A percentile compares a stretch with the other conserved stretches of the same genome.
These are phyloP conservation scores for Myocastor coypus DNA, from an alignment of 2,113 vertebrate genomes.

Conservation along the genomic window DNA sequence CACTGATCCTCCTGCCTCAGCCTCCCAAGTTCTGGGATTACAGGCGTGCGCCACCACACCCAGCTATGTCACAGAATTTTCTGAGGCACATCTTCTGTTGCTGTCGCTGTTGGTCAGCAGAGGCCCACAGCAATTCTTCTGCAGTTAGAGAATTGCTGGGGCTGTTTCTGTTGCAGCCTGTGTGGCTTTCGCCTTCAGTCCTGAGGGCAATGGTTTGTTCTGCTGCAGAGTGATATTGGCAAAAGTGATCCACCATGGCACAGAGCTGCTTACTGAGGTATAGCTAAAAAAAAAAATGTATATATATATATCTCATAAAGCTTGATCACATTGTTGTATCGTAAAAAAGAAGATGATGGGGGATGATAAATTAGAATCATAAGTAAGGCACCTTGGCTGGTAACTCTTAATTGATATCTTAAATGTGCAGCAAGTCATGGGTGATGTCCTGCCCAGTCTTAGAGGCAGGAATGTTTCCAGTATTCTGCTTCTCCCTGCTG, in stretches of 20 bases:
- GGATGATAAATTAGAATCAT: neutral
- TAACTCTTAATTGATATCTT: neutral
- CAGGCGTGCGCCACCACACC: no score
- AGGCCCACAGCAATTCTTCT: neutral
- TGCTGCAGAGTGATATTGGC: neutral
- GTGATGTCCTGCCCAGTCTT: neutral
- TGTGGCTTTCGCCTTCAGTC: neutral
- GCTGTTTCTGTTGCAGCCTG: neutral
- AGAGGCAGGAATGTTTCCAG: neutral
- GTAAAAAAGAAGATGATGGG: neutral
- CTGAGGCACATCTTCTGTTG: neutral
- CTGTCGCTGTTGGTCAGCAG: neutral
- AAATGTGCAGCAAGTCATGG: neutral
- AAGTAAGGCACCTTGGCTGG: neutral
- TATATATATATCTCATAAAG: neutral
- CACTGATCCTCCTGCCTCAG: no score
- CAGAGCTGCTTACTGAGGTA: neutral
- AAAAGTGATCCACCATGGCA: neutral
- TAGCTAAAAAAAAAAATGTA: slow-evolving; percentile 30
- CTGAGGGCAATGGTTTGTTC: neutral
- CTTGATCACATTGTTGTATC: neutral
- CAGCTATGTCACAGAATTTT: neutral
- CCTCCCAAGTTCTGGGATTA: no score
- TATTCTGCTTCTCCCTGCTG: neutral
- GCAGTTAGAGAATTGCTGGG: neutral